A percentile compares a stretch with the other conserved stretches of the same genome.
phyloP scores from a whole-genome alignment of 2,888 invertebrate genomes.

The Drosophila dives region DNA sequence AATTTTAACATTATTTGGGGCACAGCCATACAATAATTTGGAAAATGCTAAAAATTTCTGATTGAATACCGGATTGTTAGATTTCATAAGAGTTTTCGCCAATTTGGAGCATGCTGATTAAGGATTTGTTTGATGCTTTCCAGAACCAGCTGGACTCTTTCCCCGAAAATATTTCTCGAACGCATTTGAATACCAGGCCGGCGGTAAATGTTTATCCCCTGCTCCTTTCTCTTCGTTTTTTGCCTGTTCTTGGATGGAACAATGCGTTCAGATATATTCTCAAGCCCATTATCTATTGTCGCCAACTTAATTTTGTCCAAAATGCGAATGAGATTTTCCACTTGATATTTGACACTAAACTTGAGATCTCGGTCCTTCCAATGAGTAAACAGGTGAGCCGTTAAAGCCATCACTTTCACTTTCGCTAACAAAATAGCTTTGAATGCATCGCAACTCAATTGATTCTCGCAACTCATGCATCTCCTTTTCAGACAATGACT shows the following conservation, averaged over 20 bases:
- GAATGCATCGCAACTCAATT: conserved; percentile 41
- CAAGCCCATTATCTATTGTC: not conserved
- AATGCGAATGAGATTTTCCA: conserved; percentile 18
- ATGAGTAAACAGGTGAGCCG: conserved; percentile 50
- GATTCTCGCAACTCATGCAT: conserved; percentile 2
- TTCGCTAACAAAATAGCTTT: conserved; percentile 46
- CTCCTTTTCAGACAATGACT: conserved; percentile 29
- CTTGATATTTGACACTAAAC: conserved; percentile 7
- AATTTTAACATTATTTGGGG: not conserved
- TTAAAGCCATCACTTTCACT: conserved; percentile 36
- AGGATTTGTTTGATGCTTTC: not conserved
- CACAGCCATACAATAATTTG: not conserved
- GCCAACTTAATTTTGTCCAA: conserved; percentile 22
- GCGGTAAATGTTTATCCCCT: not conserved
- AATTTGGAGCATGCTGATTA: not conserved
- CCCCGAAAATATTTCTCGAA: not conserved
- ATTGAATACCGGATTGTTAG: not conserved
- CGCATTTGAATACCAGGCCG: not conserved
- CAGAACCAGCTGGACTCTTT: not conserved
- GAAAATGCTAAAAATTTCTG: not conserved
- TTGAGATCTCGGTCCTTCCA: conserved; percentile 43
- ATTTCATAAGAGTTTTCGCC: not conserved
- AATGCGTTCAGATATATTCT: not conserved
- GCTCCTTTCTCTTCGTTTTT: not conserved
- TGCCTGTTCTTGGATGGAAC: not conserved